These are phyloP conservation scores for Platysteira castanea DNA, from an alignment of 2,113 vertebrate genomes.

Conservation along the genomic window DNA sequence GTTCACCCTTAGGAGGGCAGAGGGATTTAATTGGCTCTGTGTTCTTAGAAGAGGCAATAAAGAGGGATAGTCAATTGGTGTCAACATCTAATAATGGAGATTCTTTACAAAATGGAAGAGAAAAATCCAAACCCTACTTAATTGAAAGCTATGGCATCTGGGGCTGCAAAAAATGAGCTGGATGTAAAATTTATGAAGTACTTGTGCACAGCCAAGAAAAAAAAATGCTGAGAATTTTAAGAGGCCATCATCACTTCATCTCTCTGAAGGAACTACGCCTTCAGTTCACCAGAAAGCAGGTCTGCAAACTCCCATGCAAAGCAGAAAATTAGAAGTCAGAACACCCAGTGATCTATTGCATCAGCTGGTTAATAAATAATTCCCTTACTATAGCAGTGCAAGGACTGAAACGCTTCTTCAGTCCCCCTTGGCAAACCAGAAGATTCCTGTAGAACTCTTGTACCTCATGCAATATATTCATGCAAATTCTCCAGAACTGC, in stretches of 20 bases:
- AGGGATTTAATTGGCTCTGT: slow-evolving; percentile 61
- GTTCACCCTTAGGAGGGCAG: slow-evolving; percentile 38
- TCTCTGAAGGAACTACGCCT: neutral
- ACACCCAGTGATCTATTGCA: neutral
- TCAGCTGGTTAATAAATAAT: slow-evolving; percentile 17
- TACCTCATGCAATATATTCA: neutral
- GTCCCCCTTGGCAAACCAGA: neutral
- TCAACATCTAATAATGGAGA: slow-evolving; percentile 23
- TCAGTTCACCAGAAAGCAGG: slow-evolving; percentile 32
- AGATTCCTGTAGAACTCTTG: neutral
- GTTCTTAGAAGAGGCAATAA: slow-evolving; percentile 43
- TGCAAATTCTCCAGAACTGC: neutral
- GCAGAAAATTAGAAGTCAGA: neutral
- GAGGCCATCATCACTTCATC: neutral
- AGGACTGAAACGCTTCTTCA: neutral
- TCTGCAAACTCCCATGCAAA: slow-evolving; percentile 29
- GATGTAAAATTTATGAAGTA: neutral
- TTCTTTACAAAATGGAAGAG: neutral
- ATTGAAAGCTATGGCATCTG: neutral
- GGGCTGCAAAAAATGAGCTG: neutral
- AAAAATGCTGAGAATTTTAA: neutral
- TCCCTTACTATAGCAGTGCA: neutral
- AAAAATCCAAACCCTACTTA: slow-evolving; percentile 20
- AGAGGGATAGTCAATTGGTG: slow-evolving; percentile 36
- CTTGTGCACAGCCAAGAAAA: neutral